Evolutionary conservation across 2,888 invertebrate species (phyloP).

Genomic region (Clusia tigrina): DNA sequence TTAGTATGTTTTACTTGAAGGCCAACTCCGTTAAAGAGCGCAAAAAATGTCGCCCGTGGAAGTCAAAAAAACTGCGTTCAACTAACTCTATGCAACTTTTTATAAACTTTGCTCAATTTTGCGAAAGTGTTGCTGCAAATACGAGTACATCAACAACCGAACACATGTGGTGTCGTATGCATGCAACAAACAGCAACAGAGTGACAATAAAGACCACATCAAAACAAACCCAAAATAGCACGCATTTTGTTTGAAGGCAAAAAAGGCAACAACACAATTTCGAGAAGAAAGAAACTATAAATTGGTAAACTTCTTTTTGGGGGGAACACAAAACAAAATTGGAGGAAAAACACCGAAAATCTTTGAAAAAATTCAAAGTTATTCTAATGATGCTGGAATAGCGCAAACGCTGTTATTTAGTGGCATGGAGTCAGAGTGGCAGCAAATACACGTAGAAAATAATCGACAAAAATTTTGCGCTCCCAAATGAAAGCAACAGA

Average conservation of each 20-base stretch:
- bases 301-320: background rate
- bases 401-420: slow-evolving; percentile 1
- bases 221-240: background rate
- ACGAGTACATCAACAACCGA: too few relatives aligned
- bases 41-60: background rate
- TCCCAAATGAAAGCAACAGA: background rate
- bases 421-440: too few relatives aligned
- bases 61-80: background rate
- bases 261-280: background rate
- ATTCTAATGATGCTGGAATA: slow-evolving; percentile 6
- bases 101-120: background rate
- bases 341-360: slow-evolving; percentile 8
- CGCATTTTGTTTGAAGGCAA: slow-evolving; percentile 1
- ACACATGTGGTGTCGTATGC: slow-evolving; percentile 8
- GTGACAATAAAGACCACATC: background rate
- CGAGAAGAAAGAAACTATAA: background rate
- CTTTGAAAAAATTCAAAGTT: background rate
- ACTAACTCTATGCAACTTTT: background rate
- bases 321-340: background rate
- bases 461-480: background rate
- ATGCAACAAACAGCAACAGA: too few relatives aligned
- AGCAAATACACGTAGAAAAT: background rate
- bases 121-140: background rate
- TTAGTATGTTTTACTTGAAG: slow-evolving; percentile 11
- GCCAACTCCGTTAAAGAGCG: background rate